Evolutionary conservation across 2,797 vertebrate species (phyloP).

Genomic region (Salmo trutta): DNA sequence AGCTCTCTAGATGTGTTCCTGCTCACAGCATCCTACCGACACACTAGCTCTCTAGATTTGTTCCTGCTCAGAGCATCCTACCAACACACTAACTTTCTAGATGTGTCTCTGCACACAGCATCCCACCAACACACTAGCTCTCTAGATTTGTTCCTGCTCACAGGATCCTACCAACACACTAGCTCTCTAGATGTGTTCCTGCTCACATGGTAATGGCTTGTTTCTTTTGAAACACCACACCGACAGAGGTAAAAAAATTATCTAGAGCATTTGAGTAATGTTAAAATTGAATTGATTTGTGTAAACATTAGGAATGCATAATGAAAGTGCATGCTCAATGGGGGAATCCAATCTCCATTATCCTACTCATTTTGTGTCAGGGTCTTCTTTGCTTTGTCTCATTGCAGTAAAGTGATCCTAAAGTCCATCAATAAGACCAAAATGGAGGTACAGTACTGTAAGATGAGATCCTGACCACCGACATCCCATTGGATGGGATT

Average conservation of each 20-base stretch:
- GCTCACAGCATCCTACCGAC: too few relatives aligned
- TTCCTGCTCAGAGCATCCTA: too few relatives aligned
- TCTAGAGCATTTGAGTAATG: conserved; percentile 46
- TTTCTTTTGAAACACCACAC: conserved; percentile 41
- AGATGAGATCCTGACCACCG: conserved; percentile 70
- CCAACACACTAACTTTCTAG: too few relatives aligned
- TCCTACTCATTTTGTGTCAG: conserved; percentile 90
- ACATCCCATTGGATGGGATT: conserved; percentile 76
- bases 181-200: conserved; percentile 30
- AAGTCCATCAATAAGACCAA: conserved; percentile 93
- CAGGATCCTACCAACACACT: too few relatives aligned
- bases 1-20: too few relatives aligned
- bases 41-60: too few relatives aligned
- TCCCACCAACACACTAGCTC: too few relatives aligned
- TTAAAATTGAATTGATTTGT: conserved; percentile 55
- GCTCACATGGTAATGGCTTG: conserved; percentile 63
- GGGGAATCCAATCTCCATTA: conserved; percentile 80
- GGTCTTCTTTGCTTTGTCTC: conserved; percentile 93
- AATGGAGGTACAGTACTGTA: conserved; percentile 79
- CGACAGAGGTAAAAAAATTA: conserved; percentile 27
- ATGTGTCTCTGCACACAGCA: too few relatives aligned
- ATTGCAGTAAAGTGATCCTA: conserved; percentile 96
- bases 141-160: too few relatives aligned
- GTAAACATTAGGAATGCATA: conserved; percentile 41
- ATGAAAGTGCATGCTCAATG: conserved; percentile 82